A percentile compares a stretch with the other conserved stretches of the same genome.
These are phyloP conservation scores for Tachystola acroxantha DNA, from an alignment of 2,888 invertebrate genomes.

Conservation along the genomic window DNA sequence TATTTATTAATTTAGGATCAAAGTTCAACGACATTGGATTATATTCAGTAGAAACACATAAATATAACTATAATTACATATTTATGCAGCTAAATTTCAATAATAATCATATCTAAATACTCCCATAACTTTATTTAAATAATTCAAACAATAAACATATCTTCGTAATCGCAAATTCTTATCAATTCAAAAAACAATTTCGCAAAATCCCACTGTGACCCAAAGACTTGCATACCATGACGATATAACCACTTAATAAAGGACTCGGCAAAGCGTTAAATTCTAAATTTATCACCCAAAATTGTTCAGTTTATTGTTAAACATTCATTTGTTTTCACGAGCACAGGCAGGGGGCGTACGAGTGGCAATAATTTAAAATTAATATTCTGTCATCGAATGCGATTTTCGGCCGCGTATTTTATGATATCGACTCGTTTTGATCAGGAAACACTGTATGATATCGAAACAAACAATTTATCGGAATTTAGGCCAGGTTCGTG, in stretches of 20 bases:
- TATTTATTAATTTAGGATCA: no score
- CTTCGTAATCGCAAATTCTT: no score
- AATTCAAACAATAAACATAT: no score
- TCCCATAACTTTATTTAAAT: no score
- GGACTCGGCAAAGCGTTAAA: constrained; percentile 42
- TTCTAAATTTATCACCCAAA: constrained; percentile 50
- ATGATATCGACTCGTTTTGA: constrained; percentile 52
- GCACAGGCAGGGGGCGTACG: constrained; percentile 46
- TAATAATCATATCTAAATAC: no score
- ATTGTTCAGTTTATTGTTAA: constrained; percentile 54
- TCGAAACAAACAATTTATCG: constrained; percentile 33
- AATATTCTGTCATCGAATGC: constrained; percentile 67
- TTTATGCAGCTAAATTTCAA: no score
- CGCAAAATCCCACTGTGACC: constrained; percentile 11
- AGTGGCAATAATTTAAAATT: constrained; percentile 55
- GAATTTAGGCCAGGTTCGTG: not conserved
- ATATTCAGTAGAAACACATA: no score
- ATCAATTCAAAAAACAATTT: constrained; percentile 4
- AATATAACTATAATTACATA: no score
- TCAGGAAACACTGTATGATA: constrained; percentile 40
- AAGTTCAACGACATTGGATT: no score
- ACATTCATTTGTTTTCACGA: constrained; percentile 50
- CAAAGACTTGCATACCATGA: constrained; percentile 23
- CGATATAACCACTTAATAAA: constrained; percentile 45
- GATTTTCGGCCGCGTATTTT: constrained; percentile 57